Evolutionary conservation across 2,113 vertebrate genomes (phyloP).

Genomic region (Nothobranchius furzeri): DNA sequence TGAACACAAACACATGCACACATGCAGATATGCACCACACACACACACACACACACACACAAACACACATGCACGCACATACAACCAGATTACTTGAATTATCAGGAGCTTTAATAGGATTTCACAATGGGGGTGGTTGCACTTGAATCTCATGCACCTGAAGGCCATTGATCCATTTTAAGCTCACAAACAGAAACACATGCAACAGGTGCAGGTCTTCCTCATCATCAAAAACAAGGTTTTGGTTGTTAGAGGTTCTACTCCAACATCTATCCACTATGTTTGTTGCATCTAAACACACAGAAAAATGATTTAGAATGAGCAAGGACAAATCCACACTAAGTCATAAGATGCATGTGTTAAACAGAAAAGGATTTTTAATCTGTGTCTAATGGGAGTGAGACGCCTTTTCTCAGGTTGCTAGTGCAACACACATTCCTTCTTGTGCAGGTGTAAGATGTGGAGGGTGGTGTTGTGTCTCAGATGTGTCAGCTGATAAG

Average conservation of each 20-base stretch:
- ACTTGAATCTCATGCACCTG: conserved; percentile 66
- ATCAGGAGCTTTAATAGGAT: conserved; percentile 67
- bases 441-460: conserved; percentile 47
- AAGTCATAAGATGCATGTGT: conserved; percentile 3
- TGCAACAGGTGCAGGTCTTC: conserved; percentile 6
- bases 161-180: conserved; percentile 63
- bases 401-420: conserved; percentile 2
- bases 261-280: background rate
- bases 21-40: conserved; percentile 27
- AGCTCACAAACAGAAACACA: conserved; percentile 35
- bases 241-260: background rate
- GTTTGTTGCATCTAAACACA: background rate
- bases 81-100: conserved; percentile 65
- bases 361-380: background rate
- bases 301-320: background rate
- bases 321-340: background rate
- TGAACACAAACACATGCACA: conserved; percentile 33
- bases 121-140: conserved; percentile 49
- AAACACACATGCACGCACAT: conserved; percentile 18
- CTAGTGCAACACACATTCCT: conserved; percentile 15
- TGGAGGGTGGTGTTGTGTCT: conserved; percentile 18
- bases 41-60: conserved; percentile 17
- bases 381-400: conserved; percentile 17
- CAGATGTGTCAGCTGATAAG: conserved; percentile 45
- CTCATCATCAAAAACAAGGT: conserved; percentile 17